Evolutionary conservation across 1,140 invertebrate species (phyloP).

Genomic region (Oedothorax gibbosus): DNA sequence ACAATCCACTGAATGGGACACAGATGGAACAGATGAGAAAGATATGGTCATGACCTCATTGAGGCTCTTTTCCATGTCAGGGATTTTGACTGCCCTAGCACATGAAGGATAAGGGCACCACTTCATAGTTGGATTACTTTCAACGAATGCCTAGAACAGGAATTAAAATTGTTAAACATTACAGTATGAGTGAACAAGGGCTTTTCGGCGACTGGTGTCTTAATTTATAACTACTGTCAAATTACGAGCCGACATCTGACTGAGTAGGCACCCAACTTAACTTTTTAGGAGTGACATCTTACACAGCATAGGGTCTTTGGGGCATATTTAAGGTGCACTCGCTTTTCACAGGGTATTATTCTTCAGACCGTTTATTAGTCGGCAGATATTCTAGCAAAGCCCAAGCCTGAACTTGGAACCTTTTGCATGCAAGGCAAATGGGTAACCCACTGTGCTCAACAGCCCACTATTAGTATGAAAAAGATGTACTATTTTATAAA

Average conservation of each 20-base stretch:
- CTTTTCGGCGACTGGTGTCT: not conserved
- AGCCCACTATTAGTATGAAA: no score
- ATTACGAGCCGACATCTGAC: not conserved
- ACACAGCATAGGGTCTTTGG: no score
- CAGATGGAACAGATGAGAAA: slow-evolving; percentile 65
- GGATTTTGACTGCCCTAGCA: slow-evolving; percentile 77
- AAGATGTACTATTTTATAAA: no score
- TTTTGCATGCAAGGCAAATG: no score
- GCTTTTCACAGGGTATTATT: no score
- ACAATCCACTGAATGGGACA: slow-evolving; percentile 80
- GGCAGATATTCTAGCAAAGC: no score
- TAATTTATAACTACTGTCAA: not conserved
- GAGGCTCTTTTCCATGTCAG: slow-evolving; percentile 68
- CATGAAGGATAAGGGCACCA: slow-evolving; percentile 81
- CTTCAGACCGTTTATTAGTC: no score
- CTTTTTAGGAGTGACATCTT: not conserved
- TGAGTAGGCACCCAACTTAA: not conserved
- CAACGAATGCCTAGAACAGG: slow-evolving; percentile 77
- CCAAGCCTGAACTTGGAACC: no score
- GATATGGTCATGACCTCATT: slow-evolving; percentile 62
- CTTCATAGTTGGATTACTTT: slow-evolving; percentile 79
- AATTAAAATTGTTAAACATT: not conserved
- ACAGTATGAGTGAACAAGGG: not conserved
- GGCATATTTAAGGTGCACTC: no score
- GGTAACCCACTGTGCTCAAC: no score